These are phyloP conservation scores for Leptopilina drosophilae DNA, from an alignment of 2,888 invertebrate species.

Conservation along the genomic window DNA sequence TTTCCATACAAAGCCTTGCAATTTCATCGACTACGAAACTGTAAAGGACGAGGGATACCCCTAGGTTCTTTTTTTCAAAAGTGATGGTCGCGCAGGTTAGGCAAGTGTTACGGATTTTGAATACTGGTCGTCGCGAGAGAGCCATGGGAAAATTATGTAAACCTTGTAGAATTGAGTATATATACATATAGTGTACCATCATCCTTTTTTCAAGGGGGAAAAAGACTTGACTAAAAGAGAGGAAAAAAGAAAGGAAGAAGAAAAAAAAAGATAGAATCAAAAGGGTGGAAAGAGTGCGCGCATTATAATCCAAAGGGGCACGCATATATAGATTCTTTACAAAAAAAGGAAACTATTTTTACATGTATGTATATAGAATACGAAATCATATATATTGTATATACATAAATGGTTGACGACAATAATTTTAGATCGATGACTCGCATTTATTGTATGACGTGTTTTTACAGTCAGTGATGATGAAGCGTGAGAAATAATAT, in stretches of 20 bases:
- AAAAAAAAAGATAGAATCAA: constrained; percentile 9
- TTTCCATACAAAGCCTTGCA: constrained; percentile 44
- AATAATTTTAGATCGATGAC: constrained; percentile 29
- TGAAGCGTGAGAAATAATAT: constrained; percentile 32
- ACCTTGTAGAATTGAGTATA: constrained; percentile 11
- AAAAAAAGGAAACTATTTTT: constrained; percentile 1
- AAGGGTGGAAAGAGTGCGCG: constrained; percentile 34
- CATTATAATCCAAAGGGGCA: constrained; percentile 13
- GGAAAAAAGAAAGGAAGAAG: not conserved
- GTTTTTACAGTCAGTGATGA: not conserved
- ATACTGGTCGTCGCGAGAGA: constrained; percentile 41
- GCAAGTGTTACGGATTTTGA: constrained; percentile 56
- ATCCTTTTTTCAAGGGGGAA: constrained; percentile 11
- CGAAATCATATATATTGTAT: constrained; percentile 19
- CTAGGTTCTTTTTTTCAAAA: constrained; percentile 39
- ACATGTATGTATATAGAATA: too few species aligned
- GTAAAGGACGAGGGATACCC: constrained; percentile 47
- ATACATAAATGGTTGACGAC: constrained; percentile 11
- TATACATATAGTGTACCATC: not conserved
- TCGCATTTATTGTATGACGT: constrained; percentile 4
- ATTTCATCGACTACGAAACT: constrained; percentile 37
- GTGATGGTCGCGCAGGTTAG: constrained; percentile 46
- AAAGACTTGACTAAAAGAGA: constrained; percentile 7
- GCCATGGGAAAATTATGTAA: constrained; percentile 54
- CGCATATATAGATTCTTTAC: not conserved